Evolutionary conservation across 2,797 vertebrate species (phyloP).

Genomic region (Sebastolobus altivelis): DNA sequence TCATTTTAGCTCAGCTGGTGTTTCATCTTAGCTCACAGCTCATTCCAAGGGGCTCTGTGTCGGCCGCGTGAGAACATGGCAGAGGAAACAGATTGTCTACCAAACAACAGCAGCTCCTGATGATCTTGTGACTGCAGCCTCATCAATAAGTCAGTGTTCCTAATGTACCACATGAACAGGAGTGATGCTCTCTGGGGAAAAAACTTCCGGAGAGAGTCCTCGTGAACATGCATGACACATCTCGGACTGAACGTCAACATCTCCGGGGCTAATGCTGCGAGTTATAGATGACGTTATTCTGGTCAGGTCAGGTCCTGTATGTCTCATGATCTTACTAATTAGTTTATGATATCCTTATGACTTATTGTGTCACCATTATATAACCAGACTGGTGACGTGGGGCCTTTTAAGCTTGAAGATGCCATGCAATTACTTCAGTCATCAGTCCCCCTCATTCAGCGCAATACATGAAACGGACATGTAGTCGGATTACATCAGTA

Average conservation of each 20-base stretch:
- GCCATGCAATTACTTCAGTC: not conserved
- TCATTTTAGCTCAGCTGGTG: not conserved
- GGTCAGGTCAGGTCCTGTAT: conserved; percentile 23
- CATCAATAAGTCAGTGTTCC: conserved; percentile 78
- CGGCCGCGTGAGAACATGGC: not conserved
- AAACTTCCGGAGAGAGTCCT: conserved; percentile 11
- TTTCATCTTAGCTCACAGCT: conserved; percentile 10
- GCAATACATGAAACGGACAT: not conserved
- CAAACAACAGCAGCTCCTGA: conserved; percentile 55
- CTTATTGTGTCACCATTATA: not conserved
- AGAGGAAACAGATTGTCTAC: conserved; percentile 32
- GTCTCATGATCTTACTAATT: not conserved
- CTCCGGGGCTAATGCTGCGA: conserved; percentile 28
- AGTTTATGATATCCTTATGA: not conserved
- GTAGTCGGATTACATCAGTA: not conserved
- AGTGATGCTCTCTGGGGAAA: conserved; percentile 39
- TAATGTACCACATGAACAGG: conserved; percentile 54
- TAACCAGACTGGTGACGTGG: not conserved
- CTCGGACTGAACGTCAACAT: conserved; percentile 11
- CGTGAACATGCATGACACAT: conserved; percentile 52
- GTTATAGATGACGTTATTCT: not conserved
- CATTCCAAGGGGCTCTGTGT: not conserved
- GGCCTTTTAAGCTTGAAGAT: not conserved
- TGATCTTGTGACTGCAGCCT: conserved; percentile 67
- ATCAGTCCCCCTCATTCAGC: not conserved